These are phyloP conservation scores for Peromyscus eremicus DNA, from an alignment of 2,797 vertebrate species.

Conservation along the genomic window DNA sequence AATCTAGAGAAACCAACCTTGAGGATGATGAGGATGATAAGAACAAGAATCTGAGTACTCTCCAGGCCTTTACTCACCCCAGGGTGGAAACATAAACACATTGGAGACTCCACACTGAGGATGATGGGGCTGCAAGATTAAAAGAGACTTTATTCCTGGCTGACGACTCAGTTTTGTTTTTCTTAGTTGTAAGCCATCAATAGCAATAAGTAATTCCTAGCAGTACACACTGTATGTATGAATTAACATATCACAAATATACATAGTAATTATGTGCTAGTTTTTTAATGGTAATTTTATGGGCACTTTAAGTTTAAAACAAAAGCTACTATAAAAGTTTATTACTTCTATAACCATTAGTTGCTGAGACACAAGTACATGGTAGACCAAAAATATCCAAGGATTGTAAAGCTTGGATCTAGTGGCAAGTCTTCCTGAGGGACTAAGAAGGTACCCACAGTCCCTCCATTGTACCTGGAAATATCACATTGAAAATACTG, in stretches of 20 bases:
- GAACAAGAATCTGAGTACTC: neutral
- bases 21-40: too few species aligned
- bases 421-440: neutral
- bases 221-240: neutral
- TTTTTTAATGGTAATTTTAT: neutral
- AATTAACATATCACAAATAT: neutral
- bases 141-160: neutral
- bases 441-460: neutral
- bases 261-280: neutral
- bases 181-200: conserved; percentile 4
- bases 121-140: neutral
- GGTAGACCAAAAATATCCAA: neutral
- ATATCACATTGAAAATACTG: neutral
- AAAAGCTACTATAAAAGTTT: neutral
- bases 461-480: neutral
- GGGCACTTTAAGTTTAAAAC: neutral
- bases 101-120: neutral
- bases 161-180: neutral
- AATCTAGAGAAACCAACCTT: neutral
- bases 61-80: neutral
- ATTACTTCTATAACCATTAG: neutral
- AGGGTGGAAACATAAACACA: neutral
- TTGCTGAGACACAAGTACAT: neutral
- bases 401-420: neutral
- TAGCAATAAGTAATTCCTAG: conserved; percentile 5